These are phyloP conservation scores for Macrotis lagotis DNA, from an alignment of 2,113 vertebrate genomes.

Conservation along the genomic window DNA sequence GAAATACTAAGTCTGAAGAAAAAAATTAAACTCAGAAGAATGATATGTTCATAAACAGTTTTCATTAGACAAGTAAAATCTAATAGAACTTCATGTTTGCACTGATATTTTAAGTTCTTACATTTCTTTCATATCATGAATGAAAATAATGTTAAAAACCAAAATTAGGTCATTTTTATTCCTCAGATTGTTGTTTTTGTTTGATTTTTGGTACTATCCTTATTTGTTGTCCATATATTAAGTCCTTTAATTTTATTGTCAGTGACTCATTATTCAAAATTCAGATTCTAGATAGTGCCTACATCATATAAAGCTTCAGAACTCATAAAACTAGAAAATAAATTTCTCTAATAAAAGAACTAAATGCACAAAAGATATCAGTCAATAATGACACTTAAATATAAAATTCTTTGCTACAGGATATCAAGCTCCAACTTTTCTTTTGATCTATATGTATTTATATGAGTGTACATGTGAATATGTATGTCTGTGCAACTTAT, in stretches of 20 bases:
- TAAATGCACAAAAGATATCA: conserved; percentile 61
- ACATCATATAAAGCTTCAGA: conserved; percentile 21
- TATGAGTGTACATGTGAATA: neutral
- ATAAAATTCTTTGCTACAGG: conserved; percentile 66
- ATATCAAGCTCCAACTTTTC: conserved; percentile 50
- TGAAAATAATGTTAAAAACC: conserved; percentile 26
- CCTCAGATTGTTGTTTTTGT: neutral
- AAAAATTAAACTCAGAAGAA: neutral
- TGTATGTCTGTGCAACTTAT: conserved; percentile 54
- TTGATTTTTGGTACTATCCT: conserved; percentile 16
- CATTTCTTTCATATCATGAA: neutral
- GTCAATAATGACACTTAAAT: conserved; percentile 64
- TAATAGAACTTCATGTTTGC: conserved; percentile 47
- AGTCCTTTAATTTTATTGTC: conserved; percentile 26
- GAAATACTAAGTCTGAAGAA: neutral
- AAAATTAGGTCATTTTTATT: neutral
- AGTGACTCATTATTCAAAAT: conserved; percentile 53
- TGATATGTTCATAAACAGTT: conserved; percentile 35
- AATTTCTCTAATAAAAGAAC: conserved; percentile 60
- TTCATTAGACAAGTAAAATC: conserved; percentile 60
- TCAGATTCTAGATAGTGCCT: conserved; percentile 30
- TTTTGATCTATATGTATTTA: neutral
- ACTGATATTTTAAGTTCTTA: conserved; percentile 42
- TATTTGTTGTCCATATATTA: conserved; percentile 29
- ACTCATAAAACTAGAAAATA: conserved; percentile 36